A percentile compares a stretch with the other conserved stretches of the same genome.
phyloP scores from a whole-genome alignment of 2,113 vertebrate genomes.

The Salvator merianae region DNA sequence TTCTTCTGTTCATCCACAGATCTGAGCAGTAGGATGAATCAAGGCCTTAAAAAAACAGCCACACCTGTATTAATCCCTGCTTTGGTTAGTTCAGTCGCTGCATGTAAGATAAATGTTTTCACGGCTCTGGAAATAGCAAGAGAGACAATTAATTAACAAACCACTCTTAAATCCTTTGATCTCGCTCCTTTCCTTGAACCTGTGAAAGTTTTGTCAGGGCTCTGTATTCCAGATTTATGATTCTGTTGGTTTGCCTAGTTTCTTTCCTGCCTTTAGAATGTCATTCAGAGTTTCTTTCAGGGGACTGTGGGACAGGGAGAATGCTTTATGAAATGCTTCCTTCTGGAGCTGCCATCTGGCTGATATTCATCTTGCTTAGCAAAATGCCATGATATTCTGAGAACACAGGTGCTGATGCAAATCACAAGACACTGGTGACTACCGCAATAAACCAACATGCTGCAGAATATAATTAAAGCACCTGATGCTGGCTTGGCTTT shows the following conservation, averaged over 20 bases:
- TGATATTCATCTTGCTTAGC: conserved; percentile 73
- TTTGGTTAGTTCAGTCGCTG: too few relatives aligned
- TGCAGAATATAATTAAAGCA: conserved; percentile 72
- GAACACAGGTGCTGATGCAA: conserved; percentile 73
- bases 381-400: conserved; percentile 60
- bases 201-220: background rate
- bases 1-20: too few relatives aligned
- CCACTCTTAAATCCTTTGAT: background rate
- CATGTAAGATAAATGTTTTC: background rate
- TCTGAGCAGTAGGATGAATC: too few relatives aligned
- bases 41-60: too few relatives aligned
- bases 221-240: conserved; percentile 37
- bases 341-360: conserved; percentile 77
- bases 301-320: conserved; percentile 57
- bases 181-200: conserved; percentile 25
- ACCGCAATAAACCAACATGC: conserved; percentile 65
- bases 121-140: background rate
- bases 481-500: conserved; percentile 64
- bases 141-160: conserved; percentile 5
- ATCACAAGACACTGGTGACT: conserved; percentile 68
- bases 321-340: conserved; percentile 66
- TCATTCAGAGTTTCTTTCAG: conserved; percentile 78
- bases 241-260: conserved; percentile 42
- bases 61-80: too few relatives aligned
- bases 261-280: conserved; percentile 29